Evolutionary conservation across 2,113 vertebrate species (phyloP).

Genomic region (Vidua chalybeata): DNA sequence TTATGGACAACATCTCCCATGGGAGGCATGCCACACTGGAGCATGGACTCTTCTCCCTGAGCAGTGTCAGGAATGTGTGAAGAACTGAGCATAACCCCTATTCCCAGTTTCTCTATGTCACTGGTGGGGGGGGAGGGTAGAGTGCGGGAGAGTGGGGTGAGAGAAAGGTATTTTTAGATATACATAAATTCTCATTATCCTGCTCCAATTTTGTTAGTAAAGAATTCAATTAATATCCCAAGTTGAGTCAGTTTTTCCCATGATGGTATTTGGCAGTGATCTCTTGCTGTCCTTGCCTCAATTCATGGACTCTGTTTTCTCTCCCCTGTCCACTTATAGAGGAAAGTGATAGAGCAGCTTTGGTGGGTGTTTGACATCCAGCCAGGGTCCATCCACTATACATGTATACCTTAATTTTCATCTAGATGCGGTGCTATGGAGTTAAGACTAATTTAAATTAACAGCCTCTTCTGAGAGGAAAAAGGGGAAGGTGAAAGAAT

Average conservation of each 20-base stretch:
- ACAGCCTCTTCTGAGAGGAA: background rate
- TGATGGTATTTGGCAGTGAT: background rate
- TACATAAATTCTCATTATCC: background rate
- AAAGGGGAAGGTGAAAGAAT: background rate
- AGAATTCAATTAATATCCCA: background rate
- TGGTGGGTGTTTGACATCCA: background rate
- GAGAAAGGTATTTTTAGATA: background rate
- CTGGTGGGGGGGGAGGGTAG: background rate
- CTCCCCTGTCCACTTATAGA: background rate
- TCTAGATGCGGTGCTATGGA: background rate
- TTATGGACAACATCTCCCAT: no score
- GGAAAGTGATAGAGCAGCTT: background rate
- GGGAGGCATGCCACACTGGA: no score
- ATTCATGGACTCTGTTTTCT: background rate
- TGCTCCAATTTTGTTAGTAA: background rate
- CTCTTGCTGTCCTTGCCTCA: background rate
- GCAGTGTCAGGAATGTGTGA: background rate
- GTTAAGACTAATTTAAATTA: background rate
- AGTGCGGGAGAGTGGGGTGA: background rate
- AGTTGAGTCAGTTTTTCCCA: background rate
- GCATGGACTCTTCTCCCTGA: background rate
- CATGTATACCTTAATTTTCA: background rate
- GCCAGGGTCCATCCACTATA: background rate
- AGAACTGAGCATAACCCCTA: background rate
- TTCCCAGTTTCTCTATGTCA: background rate